Evolutionary conservation across 2,113 vertebrate species (phyloP).

Genomic region (Verasper variegatus): DNA sequence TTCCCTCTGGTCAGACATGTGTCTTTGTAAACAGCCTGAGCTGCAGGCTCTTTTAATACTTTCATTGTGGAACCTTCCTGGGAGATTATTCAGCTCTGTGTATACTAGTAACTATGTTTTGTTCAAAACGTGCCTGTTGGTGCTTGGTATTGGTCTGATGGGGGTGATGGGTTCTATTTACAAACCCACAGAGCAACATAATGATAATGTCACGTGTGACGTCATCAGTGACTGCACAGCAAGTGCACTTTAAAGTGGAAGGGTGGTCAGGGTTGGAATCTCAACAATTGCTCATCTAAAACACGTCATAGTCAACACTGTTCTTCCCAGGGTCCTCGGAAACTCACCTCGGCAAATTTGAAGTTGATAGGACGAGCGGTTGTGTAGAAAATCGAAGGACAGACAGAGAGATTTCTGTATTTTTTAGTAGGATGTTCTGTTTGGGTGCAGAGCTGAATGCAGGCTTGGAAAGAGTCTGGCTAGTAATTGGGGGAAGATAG

Average conservation of each 20-base stretch:
- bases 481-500: constrained; percentile 11
- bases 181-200: no score
- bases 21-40: no score
- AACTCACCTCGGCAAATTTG: background rate
- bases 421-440: background rate
- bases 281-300: background rate
- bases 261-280: background rate
- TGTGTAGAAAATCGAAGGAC: background rate
- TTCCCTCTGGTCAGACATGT: background rate
- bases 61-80: no score
- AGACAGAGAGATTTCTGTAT: background rate
- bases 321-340: background rate
- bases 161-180: no score
- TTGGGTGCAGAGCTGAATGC: background rate
- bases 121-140: no score
- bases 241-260: background rate
- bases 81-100: no score
- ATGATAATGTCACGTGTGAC: no score
- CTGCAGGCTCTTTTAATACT: no score
- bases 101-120: no score
- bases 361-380: background rate
- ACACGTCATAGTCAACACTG: background rate
- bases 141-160: no score
- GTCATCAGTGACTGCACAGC: no score
- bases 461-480: constrained; percentile 1